Evolutionary conservation across 2,113 vertebrate species (phyloP), one percentile per base, ranked within the genome.

Genomic region (Passer domesticus): DNA sequence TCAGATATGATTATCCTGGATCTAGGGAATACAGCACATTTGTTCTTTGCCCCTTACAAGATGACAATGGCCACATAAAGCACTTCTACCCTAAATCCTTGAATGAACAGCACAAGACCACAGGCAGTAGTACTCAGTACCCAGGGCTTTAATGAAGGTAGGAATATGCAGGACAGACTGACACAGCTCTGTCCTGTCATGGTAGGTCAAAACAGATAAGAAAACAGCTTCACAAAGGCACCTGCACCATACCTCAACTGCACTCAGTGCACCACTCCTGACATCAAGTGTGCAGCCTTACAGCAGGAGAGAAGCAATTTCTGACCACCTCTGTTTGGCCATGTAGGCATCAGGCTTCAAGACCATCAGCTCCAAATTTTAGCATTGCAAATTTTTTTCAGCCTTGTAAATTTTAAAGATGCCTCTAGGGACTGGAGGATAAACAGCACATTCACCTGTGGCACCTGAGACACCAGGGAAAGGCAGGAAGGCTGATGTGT

Each of bases 1-100:
- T 69, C 77, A 91, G 89, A 89, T 66, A 79, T 10, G 0, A 95
- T 96, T 95, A 87, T 89, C 89, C 74, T 76, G 59, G 89, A 95
- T 73, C 87, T 79, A 84, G 89, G 89, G 94, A 95, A 91, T 89
- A 73, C 44, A 31, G 8, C 4, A 4, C 58, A 73, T 90, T 89
- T 94, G 25, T 96, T 76, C 66, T 62, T 91, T 89, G 69, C 66
- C 84, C 47, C 69, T 91, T 85, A 76, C 62, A 87, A 92, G 81
- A 87, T 58, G 66, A 72, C 7, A 18, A 94, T 10, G 59, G 73
- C 58, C 69, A 76, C 53, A 60, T 37, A 87, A 76, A 87, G 77
- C 77, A 53, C 37, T 92, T 72, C 77, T 92, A 86, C n/a, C 74
- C 66, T 87, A 75, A 91, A 94, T 69, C 91, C 80, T 77, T 39